phyloP scores from a whole-genome alignment of 2,113 vertebrate species.

The Tinamus guttatus region DNA sequence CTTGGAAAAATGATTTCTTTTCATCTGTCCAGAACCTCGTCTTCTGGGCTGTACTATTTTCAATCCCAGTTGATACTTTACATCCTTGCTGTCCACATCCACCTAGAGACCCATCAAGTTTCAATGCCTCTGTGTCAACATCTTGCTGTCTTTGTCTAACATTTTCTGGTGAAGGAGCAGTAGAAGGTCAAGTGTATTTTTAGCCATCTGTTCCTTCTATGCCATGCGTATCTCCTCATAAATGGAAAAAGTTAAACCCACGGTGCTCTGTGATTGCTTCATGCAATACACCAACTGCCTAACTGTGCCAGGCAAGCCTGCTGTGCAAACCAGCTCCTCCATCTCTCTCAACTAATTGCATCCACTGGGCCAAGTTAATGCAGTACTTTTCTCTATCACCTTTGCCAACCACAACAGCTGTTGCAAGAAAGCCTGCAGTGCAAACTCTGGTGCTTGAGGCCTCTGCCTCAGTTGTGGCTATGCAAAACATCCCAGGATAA shows the following conservation, averaged over 20 bases:
- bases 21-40: neutral
- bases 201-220: slow-evolving; percentile 58
- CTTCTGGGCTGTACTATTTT: neutral
- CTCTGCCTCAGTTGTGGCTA: neutral
- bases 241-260: slow-evolving; percentile 55
- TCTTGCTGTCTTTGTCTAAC: neutral
- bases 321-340: neutral
- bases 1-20: neutral
- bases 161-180: neutral
- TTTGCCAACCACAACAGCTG: slow-evolving; percentile 69
- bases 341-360: slow-evolving; percentile 61
- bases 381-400: slow-evolving; percentile 22
- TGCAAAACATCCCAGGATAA: slow-evolving; percentile 38
- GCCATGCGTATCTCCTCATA: slow-evolving; percentile 25
- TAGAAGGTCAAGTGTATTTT: slow-evolving; percentile 47
- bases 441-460: neutral
- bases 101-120: neutral
- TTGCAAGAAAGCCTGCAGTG: slow-evolving; percentile 34
- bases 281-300: slow-evolving; percentile 27
- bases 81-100: neutral
- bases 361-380: slow-evolving; percentile 51
- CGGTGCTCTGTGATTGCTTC: slow-evolving; percentile 27
- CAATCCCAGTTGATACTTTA: neutral
- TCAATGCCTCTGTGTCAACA: neutral
- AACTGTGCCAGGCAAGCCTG: slow-evolving; percentile 43